These are phyloP conservation scores for Gallinago jamesoni DNA, from an alignment of 2,113 vertebrate genomes.

Conservation along the genomic window DNA sequence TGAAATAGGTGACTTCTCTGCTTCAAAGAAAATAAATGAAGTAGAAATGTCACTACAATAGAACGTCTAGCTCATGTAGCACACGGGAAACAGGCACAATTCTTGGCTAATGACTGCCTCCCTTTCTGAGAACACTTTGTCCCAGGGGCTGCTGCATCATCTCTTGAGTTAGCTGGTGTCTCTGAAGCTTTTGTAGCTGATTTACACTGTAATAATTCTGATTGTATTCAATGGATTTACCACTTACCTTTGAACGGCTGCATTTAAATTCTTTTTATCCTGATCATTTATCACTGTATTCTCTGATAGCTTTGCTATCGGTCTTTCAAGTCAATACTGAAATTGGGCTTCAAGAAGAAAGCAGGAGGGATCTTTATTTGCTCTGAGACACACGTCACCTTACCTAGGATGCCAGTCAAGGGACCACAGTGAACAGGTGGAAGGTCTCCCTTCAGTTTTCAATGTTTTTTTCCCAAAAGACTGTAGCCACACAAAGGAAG, in stretches of 20 bases:
- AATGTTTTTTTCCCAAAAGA: background rate
- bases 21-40: constrained; percentile 10
- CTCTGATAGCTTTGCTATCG: background rate
- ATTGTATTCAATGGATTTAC: background rate
- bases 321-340: background rate
- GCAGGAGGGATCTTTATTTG: background rate
- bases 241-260: background rate
- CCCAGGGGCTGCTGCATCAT: background rate
- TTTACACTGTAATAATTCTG: background rate
- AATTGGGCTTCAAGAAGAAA: background rate
- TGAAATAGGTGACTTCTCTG: background rate
- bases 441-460: background rate
- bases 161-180: background rate
- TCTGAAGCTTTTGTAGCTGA: background rate
- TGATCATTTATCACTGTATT: background rate
- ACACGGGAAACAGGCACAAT: accelerated
- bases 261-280: background rate
- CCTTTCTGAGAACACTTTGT: background rate
- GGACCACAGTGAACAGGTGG: background rate
- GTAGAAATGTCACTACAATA: background rate
- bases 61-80: background rate
- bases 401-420: background rate
- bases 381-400: background rate
- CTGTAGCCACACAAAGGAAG: background rate
- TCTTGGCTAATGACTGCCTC: background rate